phyloP scores from a whole-genome alignment of 2,888 invertebrate species.

The Neoascia interrupta region DNA sequence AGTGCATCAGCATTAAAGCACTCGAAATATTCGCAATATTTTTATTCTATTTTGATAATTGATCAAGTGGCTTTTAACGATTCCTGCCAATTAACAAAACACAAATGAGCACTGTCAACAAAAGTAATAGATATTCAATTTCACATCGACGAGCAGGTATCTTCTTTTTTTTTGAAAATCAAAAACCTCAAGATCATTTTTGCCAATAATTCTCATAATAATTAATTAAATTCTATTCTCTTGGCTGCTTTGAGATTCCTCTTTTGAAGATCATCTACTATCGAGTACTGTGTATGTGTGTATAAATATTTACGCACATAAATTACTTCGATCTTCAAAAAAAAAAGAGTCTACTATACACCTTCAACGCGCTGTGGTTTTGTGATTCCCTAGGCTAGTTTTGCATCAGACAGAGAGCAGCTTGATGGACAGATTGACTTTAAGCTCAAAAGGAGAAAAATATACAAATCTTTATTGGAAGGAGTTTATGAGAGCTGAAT shows the following conservation, averaged over 20 bases:
- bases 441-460: neutral
- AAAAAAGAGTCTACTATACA: neutral
- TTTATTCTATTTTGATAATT: constrained; percentile 16
- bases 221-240: constrained; percentile 22
- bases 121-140: no score
- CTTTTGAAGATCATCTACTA: no score
- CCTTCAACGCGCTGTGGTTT: neutral
- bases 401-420: constrained; percentile 1
- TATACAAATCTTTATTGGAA: neutral
- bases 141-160: no score
- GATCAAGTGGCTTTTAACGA: constrained; percentile 20
- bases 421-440: neutral
- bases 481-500: no score
- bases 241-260: no score
- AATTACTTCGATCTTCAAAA: neutral
- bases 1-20: neutral
- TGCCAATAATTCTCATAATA: no score
- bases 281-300: neutral
- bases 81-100: constrained; percentile 7
- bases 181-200: neutral
- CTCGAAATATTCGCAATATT: neutral
- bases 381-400: constrained; percentile 3
- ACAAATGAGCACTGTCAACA: neutral
- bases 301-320: constrained; percentile 1
- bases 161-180: constrained; percentile 3